Percentiles rank a stretch among this genome's conserved stretches.
phyloP scores from a whole-genome alignment of 2,888 invertebrate species.

The Mayetiola destructor region DNA sequence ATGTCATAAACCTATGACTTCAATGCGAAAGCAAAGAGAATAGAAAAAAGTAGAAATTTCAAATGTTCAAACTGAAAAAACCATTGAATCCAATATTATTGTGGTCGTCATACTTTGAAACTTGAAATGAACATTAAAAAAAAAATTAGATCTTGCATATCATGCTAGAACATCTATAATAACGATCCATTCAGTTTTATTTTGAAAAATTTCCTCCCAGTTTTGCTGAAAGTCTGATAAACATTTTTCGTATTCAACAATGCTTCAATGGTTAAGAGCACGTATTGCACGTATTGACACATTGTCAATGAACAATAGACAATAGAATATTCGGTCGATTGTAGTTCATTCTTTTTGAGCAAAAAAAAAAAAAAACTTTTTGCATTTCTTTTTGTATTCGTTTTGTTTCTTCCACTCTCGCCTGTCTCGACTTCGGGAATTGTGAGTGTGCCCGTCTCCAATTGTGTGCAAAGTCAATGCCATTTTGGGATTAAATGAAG shows the following conservation, averaged over 20 bases:
- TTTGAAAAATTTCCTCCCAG: conserved; percentile 1
- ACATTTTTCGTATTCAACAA: background rate
- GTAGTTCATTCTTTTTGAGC: background rate
- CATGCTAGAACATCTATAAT: background rate
- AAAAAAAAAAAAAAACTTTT: background rate
- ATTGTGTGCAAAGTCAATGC: too few species aligned
- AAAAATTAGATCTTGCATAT: conserved; percentile 3
- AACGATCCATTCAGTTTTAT: background rate
- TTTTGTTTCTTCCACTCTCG: too few species aligned
- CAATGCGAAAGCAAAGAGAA: too few species aligned
- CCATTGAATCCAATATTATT: background rate
- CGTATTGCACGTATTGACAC: conserved; percentile 11
- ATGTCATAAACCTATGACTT: too few species aligned
- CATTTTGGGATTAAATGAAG: too few species aligned
- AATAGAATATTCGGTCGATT: background rate
- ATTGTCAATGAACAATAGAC: conserved; percentile 7
- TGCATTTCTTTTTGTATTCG: background rate
- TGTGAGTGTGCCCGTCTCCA: too few species aligned
- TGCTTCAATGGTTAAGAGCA: background rate
- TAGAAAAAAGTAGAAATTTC: background rate
- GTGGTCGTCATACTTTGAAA: too few species aligned
- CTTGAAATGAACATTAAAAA: background rate
- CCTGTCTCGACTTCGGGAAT: too few species aligned
- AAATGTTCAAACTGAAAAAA: background rate
- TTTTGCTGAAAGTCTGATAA: background rate